Conservation (phyloP, 2,888 invertebrate species). For the Tenthredo distinguenda region DNA sequence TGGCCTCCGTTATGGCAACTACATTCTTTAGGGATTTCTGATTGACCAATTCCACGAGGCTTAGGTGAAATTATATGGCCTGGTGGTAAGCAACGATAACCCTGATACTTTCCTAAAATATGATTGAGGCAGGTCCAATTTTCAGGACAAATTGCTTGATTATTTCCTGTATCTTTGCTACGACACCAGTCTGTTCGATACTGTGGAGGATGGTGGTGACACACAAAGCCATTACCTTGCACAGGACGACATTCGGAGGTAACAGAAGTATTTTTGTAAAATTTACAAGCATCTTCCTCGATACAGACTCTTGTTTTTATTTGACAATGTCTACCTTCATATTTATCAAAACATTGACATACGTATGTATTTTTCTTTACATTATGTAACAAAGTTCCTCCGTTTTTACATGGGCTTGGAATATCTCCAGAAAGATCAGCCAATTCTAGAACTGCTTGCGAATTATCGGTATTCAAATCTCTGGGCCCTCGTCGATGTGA, state of each 20-base stretch:
- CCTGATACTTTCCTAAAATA: conserved; percentile 22
- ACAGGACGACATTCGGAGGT: conserved; percentile 32
- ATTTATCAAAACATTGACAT: conserved; percentile 38
- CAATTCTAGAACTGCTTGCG: background rate
- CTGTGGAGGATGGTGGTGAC: conserved; percentile 30
- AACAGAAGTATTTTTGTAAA: background rate
- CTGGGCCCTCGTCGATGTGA: conserved; percentile 23
- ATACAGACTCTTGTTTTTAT: conserved; percentile 43
- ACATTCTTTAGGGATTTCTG: conserved; percentile 6
- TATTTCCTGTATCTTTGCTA: background rate
- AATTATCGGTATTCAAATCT: background rate
- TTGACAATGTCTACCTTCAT: conserved; percentile 43
- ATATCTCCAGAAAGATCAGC: background rate
- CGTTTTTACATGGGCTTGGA: conserved; percentile 41
- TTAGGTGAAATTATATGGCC: conserved; percentile 1
- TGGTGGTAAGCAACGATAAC: conserved; percentile 51
- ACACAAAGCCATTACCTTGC: conserved; percentile 48
- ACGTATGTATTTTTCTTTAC: conserved; percentile 13
- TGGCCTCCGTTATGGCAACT: conserved; percentile 44
- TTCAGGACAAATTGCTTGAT: conserved; percentile 11
- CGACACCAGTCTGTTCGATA: conserved; percentile 31
- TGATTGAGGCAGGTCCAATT: conserved; percentile 47
- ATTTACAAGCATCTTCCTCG: conserved; percentile 26
- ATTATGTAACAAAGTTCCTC: conserved; percentile 35
- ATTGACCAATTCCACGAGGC: background rate